A percentile compares a stretch with the other conserved stretches of the same genome.
Conservation (phyloP, 2,888 invertebrate genomes). For the Melangyna quadrimaculata region DNA sequence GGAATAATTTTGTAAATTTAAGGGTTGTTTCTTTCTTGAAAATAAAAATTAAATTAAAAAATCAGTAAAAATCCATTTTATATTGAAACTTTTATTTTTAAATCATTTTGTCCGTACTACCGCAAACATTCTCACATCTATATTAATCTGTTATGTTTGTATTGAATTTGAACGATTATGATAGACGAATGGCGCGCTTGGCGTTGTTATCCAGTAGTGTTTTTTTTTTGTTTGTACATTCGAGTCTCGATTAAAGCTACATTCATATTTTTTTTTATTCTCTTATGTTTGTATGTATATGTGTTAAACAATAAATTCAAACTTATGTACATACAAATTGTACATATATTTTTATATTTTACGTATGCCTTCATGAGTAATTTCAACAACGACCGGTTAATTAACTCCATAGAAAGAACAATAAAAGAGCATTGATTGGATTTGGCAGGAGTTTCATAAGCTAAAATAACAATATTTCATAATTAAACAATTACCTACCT, state of each 20-base stretch:
- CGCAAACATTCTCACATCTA: not conserved
- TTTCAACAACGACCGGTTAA: conserved; percentile 35
- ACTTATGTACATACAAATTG: not conserved
- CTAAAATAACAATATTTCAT: conserved; percentile 13
- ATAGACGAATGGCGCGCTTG: conserved; percentile 50
- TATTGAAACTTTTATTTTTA: conserved; percentile 32
- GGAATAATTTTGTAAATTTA: conserved; percentile 10
- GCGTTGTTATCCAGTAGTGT: conserved; percentile 13
- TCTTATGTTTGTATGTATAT: not conserved
- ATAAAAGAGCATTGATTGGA: conserved; percentile 71
- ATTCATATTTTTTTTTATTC: conserved; percentile 22
- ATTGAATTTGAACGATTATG: conserved; percentile 46
- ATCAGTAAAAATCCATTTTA: not conserved
- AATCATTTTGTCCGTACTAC: conserved; percentile 19
- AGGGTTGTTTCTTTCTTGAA: conserved; percentile 58
- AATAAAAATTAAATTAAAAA: not conserved
- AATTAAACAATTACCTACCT: not conserved
- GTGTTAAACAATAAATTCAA: not conserved
- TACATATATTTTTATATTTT: not conserved
- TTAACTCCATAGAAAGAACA: conserved; percentile 3
- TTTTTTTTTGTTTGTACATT: conserved; percentile 8
- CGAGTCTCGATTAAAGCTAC: conserved; percentile 57
- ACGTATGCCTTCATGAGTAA: not conserved
- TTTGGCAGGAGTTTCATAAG: conserved; percentile 59
- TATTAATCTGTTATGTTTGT: conserved; percentile 48